Evolutionary conservation across 2,113 vertebrate genomes (phyloP), one percentile per base, ranked within the genome.

Genomic region (Uria lomvia): DNA sequence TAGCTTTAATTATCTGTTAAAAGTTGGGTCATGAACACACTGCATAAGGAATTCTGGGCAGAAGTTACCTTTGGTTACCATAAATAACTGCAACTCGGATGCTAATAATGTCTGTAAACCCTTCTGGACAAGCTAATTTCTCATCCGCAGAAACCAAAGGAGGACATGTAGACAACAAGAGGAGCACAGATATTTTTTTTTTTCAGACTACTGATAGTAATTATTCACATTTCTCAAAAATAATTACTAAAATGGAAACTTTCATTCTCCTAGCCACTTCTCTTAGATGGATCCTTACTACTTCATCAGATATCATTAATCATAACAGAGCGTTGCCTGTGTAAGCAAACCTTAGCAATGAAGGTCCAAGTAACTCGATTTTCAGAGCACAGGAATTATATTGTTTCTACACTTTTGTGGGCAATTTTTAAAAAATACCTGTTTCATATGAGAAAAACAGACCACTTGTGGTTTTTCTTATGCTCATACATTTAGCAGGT

Each of bases 401-500:
- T 50, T 88, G 47, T 79, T 85, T 17, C n/a, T 88, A 83, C 82
- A 86, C 29, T 88, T 72, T 38, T 68, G 55, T 77, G 50, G n/a
- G 2, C 66, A 55, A 42, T 56, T 79, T 63, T 83, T 72, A 16
- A 10, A 79, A 45, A 62, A 42, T 52, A 34, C 3, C 29, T 1
- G 1, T 24, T 36, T 60, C 45, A 15, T 32, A 42, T 10, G 9
- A 88, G 16, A 67, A 75, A 90, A 86, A 15, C 40, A 90, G 32
- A 88, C 17, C 36, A 88, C 52, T 86, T 91, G 66, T 91, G 68
- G 45, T 92, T 97, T 96, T 95, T 92, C 42, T 88, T 82, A 81
- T 26, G 36, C 74, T 90, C 92, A 93, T 56, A 89, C 36, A 85
- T 96, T 93, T 92, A 91, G 12, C 79, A 92, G 81, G 83, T 90